Evolutionary conservation across 2,797 vertebrate species (phyloP).

Genomic region (Karalla daura): DNA sequence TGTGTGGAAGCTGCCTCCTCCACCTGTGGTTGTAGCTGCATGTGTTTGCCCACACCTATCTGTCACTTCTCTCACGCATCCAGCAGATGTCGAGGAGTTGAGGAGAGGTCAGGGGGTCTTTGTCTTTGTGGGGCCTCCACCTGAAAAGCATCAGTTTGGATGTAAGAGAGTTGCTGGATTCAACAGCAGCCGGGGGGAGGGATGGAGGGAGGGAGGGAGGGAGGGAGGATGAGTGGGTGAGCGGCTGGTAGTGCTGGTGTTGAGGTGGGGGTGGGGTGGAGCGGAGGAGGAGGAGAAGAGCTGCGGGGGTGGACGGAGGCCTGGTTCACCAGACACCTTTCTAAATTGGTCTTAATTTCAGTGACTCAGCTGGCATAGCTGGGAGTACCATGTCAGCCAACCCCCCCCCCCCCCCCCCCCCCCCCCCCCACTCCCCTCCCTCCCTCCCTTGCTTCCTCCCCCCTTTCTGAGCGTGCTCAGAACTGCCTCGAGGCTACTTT

Average conservation of each 20-base stretch:
- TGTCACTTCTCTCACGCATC: too few species aligned
- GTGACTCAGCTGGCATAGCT: conserved; percentile 86
- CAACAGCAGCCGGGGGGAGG: conserved; percentile 24
- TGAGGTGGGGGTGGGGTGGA: conserved; percentile 18
- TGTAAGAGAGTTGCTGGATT: conserved; percentile 11
- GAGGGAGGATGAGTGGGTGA: too few species aligned
- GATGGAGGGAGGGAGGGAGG: too few species aligned
- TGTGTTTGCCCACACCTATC: too few species aligned
- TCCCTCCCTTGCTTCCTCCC: conserved; percentile 3
- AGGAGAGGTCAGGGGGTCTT: too few species aligned
- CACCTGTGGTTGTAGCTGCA: too few species aligned
- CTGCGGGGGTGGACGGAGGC: conserved; percentile 48
- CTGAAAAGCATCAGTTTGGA: neutral
- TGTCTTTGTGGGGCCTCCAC: too few species aligned
- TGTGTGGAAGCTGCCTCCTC: too few species aligned
- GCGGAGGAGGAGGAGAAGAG: conserved; percentile 20
- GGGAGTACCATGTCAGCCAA: conserved; percentile 80
- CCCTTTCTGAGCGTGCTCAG: conserved; percentile 45
- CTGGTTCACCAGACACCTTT: conserved; percentile 83
- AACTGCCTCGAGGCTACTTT: conserved; percentile 66
- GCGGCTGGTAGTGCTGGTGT: conserved; percentile 41
- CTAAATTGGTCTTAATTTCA: conserved; percentile 87
- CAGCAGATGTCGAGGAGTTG: too few species aligned
- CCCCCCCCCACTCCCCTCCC: conserved; percentile 11
- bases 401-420: conserved; percentile 6